Evolutionary conservation across 2,888 invertebrate genomes (phyloP).

Genomic region (Margaritifera margaritifera): DNA sequence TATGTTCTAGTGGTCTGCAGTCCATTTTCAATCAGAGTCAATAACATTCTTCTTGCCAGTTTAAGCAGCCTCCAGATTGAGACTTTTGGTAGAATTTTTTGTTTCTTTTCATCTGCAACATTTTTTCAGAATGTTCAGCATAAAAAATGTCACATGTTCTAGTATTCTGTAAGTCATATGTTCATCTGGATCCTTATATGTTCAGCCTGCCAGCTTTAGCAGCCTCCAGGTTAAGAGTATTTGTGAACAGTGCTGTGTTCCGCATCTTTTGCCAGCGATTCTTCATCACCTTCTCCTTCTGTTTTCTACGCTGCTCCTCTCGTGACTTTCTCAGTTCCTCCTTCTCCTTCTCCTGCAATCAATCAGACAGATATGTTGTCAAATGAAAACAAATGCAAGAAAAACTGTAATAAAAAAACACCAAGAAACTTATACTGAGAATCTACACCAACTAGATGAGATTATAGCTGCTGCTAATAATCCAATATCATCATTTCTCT

Average conservation of each 20-base stretch:
- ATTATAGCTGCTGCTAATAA: too few species aligned
- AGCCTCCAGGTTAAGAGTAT: conserved; percentile 36
- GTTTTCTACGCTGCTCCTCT: conserved; percentile 49
- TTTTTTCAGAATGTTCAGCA: too few species aligned
- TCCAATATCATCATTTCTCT: too few species aligned
- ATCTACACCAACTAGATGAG: neutral
- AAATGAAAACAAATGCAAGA: neutral
- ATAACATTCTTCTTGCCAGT: too few species aligned
- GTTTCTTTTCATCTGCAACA: too few species aligned
- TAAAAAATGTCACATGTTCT: too few species aligned
- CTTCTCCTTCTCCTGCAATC: conserved; percentile 54
- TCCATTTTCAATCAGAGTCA: too few species aligned
- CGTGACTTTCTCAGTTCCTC: conserved; percentile 47
- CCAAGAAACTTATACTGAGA: neutral
- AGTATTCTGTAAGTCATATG: too few species aligned
- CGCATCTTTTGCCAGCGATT: conserved; percentile 45
- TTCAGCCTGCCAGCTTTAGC: conserved; percentile 39
- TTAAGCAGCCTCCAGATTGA: too few species aligned
- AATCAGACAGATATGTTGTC: conserved; percentile 1
- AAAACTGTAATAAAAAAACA: neutral
- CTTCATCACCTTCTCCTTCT: conserved; percentile 52
- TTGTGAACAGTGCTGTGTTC: conserved; percentile 37
- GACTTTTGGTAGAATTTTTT: too few species aligned
- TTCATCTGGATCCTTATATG: conserved; percentile 13
- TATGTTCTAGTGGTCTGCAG: too few species aligned